A percentile compares a stretch with the other conserved stretches of the same genome.
phyloP scores from a whole-genome alignment of 2,113 vertebrate species.

The Fregata magnificens region DNA sequence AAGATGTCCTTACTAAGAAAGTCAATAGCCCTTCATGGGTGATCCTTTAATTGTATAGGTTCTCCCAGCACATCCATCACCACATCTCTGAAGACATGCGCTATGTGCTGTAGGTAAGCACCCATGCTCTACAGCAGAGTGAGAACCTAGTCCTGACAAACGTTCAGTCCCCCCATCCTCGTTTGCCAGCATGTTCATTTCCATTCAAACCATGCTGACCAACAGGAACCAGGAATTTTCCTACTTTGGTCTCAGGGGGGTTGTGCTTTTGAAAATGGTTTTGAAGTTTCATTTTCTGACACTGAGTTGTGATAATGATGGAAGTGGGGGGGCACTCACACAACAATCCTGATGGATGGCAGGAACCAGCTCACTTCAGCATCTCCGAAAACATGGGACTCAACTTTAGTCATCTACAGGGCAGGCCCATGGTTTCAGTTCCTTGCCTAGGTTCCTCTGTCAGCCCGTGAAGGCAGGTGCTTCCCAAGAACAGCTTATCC shows the following conservation, averaged over 20 bases:
- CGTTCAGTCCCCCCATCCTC: neutral
- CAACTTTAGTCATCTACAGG: neutral
- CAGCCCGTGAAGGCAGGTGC: neutral
- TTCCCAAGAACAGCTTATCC: neutral
- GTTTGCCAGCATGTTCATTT: neutral
- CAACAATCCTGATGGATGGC: neutral
- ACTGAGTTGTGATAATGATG: neutral
- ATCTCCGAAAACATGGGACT: neutral
- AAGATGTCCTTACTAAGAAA: neutral
- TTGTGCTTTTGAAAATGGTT: neutral
- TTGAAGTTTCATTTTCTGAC: neutral
- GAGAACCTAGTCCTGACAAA: neutral
- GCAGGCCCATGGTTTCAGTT: neutral
- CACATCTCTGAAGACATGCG: neutral
- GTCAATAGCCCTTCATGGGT: neutral
- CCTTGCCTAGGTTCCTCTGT: neutral
- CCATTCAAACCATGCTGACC: neutral
- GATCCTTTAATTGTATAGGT: neutral
- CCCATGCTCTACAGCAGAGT: neutral
- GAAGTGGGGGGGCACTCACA: neutral
- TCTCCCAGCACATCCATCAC: neutral
- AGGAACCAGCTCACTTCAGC: neutral
- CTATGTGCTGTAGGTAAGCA: rapidly evolving
- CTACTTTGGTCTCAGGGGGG: neutral
- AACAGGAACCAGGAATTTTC: neutral